Percentiles rank a stretch among this genome's conserved stretches.
Evolutionary conservation across 2,888 invertebrate genomes (phyloP).

Genomic region (Eutolmus rufibarbis): DNA sequence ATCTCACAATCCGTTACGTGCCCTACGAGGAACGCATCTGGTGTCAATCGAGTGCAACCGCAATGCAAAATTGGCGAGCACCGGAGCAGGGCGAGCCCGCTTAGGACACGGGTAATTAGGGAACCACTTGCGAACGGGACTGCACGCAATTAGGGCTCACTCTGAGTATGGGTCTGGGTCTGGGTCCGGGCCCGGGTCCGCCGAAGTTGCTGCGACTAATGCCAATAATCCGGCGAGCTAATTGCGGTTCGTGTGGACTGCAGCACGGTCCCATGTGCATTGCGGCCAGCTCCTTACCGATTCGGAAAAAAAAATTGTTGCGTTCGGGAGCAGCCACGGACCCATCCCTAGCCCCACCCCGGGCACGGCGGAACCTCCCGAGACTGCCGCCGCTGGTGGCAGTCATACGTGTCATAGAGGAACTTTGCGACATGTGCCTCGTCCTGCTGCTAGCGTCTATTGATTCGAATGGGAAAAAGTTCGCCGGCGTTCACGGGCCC

Average conservation of each 20-base stretch:
- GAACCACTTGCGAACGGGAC: background rate
- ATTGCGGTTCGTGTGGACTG: slow-evolving; percentile 6
- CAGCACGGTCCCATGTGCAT: background rate
- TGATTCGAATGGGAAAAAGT: slow-evolving; percentile 29
- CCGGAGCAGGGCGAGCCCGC: background rate
- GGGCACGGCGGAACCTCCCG: background rate
- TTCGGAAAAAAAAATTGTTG: background rate
- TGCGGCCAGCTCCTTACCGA: background rate
- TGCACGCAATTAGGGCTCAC: background rate
- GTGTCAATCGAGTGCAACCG: slow-evolving; percentile 28
- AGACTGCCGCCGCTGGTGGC: background rate
- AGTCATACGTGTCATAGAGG: slow-evolving; percentile 26
- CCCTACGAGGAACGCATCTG: slow-evolving; percentile 1
- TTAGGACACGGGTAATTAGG: background rate
- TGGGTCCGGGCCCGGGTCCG: background rate
- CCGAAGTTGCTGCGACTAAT: background rate
- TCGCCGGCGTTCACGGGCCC: background rate
- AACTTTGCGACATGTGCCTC: slow-evolving; percentile 18
- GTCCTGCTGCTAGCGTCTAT: slow-evolving; percentile 15
- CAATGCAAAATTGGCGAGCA: slow-evolving; percentile 22
- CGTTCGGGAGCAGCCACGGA: background rate
- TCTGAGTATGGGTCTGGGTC: background rate
- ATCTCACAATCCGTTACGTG: background rate
- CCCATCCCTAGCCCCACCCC: background rate
- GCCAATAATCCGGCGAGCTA: background rate